Conservation (phyloP, 2,888 invertebrate genomes). For the Pherbina coryleti region DNA sequence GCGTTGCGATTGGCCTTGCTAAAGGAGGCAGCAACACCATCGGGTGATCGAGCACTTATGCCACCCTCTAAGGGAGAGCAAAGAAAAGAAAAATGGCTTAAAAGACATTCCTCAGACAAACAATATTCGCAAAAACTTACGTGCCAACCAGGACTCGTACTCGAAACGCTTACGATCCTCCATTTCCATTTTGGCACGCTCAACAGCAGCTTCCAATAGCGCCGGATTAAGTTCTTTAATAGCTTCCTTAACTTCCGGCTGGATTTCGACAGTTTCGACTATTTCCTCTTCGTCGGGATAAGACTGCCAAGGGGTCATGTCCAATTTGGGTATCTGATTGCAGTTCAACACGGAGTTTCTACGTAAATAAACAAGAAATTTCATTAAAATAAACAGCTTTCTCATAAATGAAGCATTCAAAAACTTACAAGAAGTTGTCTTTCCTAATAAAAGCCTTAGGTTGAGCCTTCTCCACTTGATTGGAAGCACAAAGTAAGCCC, state of each 20-base stretch:
- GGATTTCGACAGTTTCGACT: slow-evolving; percentile 63
- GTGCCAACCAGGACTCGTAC: slow-evolving; percentile 82
- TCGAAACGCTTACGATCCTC: slow-evolving; percentile 82
- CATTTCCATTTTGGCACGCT: slow-evolving; percentile 84
- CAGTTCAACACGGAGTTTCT: slow-evolving; percentile 83
- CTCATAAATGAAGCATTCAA: neutral
- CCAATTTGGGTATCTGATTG: slow-evolving; percentile 78
- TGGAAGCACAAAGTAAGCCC: slow-evolving; percentile 83
- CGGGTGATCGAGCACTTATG: slow-evolving; percentile 87
- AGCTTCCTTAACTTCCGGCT: slow-evolving; percentile 69
- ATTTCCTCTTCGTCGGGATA: slow-evolving; percentile 67
- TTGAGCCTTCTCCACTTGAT: slow-evolving; percentile 79
- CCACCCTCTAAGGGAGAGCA: slow-evolving; percentile 75
- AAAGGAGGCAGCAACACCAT: slow-evolving; percentile 90
- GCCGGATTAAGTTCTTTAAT: slow-evolving; percentile 79
- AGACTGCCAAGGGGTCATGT: slow-evolving; percentile 77
- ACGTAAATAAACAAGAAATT: neutral
- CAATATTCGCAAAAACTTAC: slow-evolving; percentile 70
- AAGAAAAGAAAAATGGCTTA: neutral
- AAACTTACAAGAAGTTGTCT: slow-evolving; percentile 86
- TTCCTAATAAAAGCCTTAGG: slow-evolving; percentile 87
- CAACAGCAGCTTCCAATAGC: slow-evolving; percentile 80
- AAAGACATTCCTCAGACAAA: neutral
- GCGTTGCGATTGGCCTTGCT: slow-evolving; percentile 90
- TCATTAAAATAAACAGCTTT: neutral